Base-by-base conservation (phyloP, 1,140 invertebrate species). In the Camponotus floridanus region DNA sequence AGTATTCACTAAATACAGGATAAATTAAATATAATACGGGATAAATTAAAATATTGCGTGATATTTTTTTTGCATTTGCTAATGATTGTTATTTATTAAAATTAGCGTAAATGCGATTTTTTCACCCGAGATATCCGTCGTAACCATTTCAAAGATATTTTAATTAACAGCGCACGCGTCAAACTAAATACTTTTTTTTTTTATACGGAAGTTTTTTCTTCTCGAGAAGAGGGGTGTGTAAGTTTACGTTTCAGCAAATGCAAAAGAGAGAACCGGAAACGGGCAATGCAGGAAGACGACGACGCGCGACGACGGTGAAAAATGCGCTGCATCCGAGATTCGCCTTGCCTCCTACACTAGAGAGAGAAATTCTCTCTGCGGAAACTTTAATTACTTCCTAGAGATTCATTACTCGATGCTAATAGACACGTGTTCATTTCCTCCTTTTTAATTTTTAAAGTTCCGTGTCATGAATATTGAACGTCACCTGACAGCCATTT, bases 351-450 rank as follows among this genome's bases (percentile, higher is more conserved):
- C 65, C 81, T 48, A 67, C 78, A 84, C 62, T n/a, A n/a, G 26
- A 26, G 87, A 70, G 85, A 74, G 59, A 91, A 90, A 92, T 93
- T 92, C 91, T 81, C 91, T 90, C 74, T 76, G 88, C 79, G 89
- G 88, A 93, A 93, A 93, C 92, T 93, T 93, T 93, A 93, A 93
- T 93, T 93, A 93, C 92, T 93, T 93, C 86, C 91, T 86, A 87
- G 91, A 87, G 91, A 93, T 93, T 93, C 92, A 93, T 93, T 93
- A 93, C 91, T 93, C 90, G 91, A 93, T 93, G 92, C 91, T 93
- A 93, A 93, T 93, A 91, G 92, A 93, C 92, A 92, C 91, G 89
- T 91, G 88, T 93, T 91, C 91, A 79, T 39, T 85, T 88, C 74
- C 73, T 33, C 73, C 21, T 86, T 92, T 91, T 91, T 88, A 87